Base-by-base conservation (phyloP, 2,797 vertebrate genomes). In the Anabas testudineus region DNA sequence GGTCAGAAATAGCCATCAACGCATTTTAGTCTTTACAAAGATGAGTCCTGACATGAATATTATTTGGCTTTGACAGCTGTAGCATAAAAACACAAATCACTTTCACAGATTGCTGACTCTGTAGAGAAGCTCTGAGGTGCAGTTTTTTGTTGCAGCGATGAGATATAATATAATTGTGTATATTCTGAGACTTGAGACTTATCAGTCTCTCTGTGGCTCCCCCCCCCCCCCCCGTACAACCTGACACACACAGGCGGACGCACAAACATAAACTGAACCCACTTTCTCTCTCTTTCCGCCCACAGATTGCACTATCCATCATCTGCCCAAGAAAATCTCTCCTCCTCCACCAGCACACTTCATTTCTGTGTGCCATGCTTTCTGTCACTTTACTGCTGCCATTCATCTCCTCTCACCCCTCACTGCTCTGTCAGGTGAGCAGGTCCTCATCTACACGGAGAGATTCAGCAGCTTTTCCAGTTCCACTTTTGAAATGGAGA, bases 231-330 rank as follows among this genome's bases (percentile, higher is more conserved):
- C 41, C 15, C 4, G 49, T 53, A 71, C 66, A 78, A 64, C 18
- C 45, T 57, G 21, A 67, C 41, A 66, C 55, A 58, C 19, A 51
- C 19, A 69, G 22, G 36, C 47, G 68, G 15, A 70, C n/a, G 49
- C 46, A 66, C n/a, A 65, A 46, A 51, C 24, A 74, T n/a, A 61
- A 21, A n/a, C 45, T 34, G 34, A 37, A 56, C 61, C 60, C 41
- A 76, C 64, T 71, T 76, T 66, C 63, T 51, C 59, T 41, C 62
- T 41, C 71, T 61, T 18, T 72, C 56, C n/a, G 42, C 34, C 60
- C 30, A 41, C 16, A 9, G 74, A 87, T 84, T 79, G 61, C 73
- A 67, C 81, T 62, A 88, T 88, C 82, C 80, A 87, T 91, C 91
- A 90, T 84, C 70, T 73, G 42, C 59, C 71, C 64, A 49, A 74